A percentile compares a stretch with the other conserved stretches of the same genome.
Conservation (phyloP, 2,113 vertebrate species). For the Cercopithecus mona region DNA sequence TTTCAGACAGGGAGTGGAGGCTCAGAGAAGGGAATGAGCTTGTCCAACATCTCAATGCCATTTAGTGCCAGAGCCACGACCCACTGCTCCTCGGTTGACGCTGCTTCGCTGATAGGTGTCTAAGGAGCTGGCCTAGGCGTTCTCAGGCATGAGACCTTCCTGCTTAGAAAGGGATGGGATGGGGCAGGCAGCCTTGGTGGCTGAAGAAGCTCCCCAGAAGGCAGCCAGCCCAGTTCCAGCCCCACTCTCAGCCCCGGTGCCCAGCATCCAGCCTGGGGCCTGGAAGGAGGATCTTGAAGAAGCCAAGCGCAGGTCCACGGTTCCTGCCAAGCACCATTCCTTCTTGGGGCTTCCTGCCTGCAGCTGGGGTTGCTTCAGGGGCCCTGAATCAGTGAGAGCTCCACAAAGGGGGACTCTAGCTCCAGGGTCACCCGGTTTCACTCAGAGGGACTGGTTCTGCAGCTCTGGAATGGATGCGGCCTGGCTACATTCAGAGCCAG, state of each 20-base stretch:
- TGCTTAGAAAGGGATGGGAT: not conserved
- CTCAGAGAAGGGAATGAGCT: not conserved
- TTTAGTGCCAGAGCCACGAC: not conserved
- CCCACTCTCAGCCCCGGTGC: not conserved
- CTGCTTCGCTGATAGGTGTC: not conserved
- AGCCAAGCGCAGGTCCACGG: not conserved
- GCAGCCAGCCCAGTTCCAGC: not conserved
- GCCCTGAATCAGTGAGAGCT: not conserved
- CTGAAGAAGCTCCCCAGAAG: not conserved
- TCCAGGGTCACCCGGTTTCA: not conserved
- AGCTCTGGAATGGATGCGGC: not conserved
- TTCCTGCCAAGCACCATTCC: not conserved
- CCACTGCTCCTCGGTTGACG: not conserved
- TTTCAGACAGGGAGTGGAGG: not conserved
- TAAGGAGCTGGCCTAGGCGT: not conserved
- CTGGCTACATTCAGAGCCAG: not conserved
- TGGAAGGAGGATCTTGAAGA: not conserved
- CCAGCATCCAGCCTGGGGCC: not conserved
- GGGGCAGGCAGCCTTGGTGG: not conserved
- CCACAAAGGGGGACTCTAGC: not conserved
- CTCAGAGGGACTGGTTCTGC: not conserved
- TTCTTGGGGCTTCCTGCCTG: slow-evolving; percentile 12
- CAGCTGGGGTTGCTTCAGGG: not conserved
- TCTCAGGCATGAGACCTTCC: not conserved
- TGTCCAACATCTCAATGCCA: not conserved